Evolutionary conservation across 2,113 vertebrate genomes (phyloP), one percentile per base, ranked within the genome.

Genomic region (Megaceryle maxima): DNA sequence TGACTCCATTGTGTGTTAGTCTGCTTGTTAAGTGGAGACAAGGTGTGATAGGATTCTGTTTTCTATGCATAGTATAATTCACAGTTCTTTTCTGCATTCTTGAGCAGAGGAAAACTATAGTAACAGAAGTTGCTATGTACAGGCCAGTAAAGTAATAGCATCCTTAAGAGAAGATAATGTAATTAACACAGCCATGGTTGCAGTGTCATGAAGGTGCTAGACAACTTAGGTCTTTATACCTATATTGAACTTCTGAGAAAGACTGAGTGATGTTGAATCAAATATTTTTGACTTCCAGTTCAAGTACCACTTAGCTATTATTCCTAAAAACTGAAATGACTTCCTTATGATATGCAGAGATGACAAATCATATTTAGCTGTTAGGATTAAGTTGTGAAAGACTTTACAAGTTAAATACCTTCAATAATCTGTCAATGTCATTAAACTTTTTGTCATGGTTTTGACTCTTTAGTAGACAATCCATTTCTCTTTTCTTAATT

Each of bases 401-500:
- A 16, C 10, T 56, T 4, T 56, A 46, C 14, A 73, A 48, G 13
- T 64, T 51, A 26, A 82, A 44, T 46, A 7, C 56, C 90, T 72
- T 66, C 39, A 55, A 13, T 44, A 64, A 64, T 66, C 8, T 53
- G 41, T 16, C 31, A 70, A n/a, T 13, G 81, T 5, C 63, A 24
- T 70, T 55, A 86, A 91, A 51, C 21, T 8, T 7, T 75, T 64
- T 10, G 31, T 1, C 87, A 22, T 68, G 18, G 4, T 57, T 96
- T 90, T 92, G 18, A 43, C 37, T 81, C 29, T 77, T 48, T 55
- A 90, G 48, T 77, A 76, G n/a, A 81, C n/a, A 76, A 91, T 51
- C 14, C 2, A 17, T 96, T 72, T 97, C 37, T 97, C 44, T 91
- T 97, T 86, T 94, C 93, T 98, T 90, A 91, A 94, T 90, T 94